These are phyloP conservation scores for Chromobotia macracanthus DNA, from an alignment of 2,797 vertebrate species.

Conservation along the genomic window DNA sequence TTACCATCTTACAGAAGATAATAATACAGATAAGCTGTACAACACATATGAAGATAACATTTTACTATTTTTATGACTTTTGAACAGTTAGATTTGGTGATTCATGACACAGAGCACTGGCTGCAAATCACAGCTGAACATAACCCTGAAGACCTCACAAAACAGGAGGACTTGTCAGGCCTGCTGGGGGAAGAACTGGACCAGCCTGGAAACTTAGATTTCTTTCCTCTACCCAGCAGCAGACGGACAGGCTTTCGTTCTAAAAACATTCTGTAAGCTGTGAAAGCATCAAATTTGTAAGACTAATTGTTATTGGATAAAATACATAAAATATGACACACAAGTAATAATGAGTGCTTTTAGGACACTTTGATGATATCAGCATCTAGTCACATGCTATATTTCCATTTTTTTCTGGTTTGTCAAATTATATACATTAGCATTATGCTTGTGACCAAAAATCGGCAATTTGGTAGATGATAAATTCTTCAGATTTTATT, in stretches of 20 bases:
- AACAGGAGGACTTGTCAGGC: constrained; percentile 42
- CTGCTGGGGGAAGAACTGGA: constrained; percentile 62
- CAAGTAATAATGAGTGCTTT: no score
- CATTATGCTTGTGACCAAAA: neutral
- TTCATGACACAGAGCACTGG: constrained; percentile 87
- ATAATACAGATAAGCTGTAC: neutral
- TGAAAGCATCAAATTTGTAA: neutral
- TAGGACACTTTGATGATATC: no score
- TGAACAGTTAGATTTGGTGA: constrained; percentile 84
- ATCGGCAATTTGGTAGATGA: neutral
- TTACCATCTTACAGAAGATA: neutral
- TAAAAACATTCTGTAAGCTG: constrained; percentile 82
- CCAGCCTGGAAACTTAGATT: constrained; percentile 66
- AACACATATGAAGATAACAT: neutral
- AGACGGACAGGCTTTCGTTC: constrained; percentile 67
- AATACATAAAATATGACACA: no score
- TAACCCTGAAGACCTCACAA: constrained; percentile 76
- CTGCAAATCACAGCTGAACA: constrained; percentile 94
- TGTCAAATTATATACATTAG: neutral
- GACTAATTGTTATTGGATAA: neutral
- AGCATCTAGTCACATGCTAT: no score
- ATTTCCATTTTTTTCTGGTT: no score
- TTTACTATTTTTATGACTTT: constrained; percentile 18
- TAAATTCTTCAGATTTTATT: neutral
- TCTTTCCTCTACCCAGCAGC: constrained; percentile 63